Base-by-base conservation (phyloP, 1,140 invertebrate genomes). In the Asbolus verrucosus region DNA sequence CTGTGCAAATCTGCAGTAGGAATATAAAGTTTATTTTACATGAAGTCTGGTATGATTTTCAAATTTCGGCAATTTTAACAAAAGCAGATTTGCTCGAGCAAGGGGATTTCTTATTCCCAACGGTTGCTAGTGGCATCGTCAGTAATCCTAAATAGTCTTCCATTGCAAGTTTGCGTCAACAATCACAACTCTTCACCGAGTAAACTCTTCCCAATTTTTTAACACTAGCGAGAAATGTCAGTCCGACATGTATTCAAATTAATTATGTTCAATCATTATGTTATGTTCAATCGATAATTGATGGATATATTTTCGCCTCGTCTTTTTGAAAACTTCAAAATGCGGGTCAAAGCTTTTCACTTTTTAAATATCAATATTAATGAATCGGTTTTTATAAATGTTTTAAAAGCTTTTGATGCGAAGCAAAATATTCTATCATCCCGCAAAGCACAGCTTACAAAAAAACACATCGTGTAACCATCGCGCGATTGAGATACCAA, bases 21-120 rank as follows among this genome's bases (percentile, higher is more conserved):
- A 36, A n/a, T 36, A 36, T n/a, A 11, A 14, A 21, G 43, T 50
- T 50, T 50, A 50, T 50, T 24, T 50, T 50, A 50, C 43, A 50
- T 9, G 9, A 24, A 36, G n/a, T 27, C 33, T 36, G 46, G 24
- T 21, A n/a, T 2, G 46, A 27, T 54, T 54, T 54, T 54, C 46
- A 54, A 54, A 27, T 54, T 54, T 24, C 21, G n/a, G 27, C 46
- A 54, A 54, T 27, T 5, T 19, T 50, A 50, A 21, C 18, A 50
- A 50, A 36, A 36, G 33, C 16, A 21, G 21, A 50, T 50, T 50
- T 50, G 16, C 15, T 13, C 11, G 11, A 54, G 21, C 21, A 54
- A 11, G 11, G 46, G 46, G 21, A 54, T 54, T 54, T 54, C 46
- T 54, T 54, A 19, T 36, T 36, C 5, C 33, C 33, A 36, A n/a